These are phyloP conservation scores for Xestia ashworthii DNA, from an alignment of 2,888 invertebrate species.

Conservation along the genomic window DNA sequence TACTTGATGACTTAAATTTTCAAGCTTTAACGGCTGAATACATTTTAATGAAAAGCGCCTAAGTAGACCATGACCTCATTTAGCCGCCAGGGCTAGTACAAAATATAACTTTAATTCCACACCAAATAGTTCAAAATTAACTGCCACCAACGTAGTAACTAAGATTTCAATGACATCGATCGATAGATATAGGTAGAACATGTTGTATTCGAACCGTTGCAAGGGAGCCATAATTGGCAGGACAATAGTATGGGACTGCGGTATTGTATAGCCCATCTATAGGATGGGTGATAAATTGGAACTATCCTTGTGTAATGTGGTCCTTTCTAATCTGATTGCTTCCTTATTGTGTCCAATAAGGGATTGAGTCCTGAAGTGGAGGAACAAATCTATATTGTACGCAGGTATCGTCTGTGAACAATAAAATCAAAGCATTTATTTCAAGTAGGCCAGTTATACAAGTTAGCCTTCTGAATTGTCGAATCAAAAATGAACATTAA, in stretches of 20 bases:
- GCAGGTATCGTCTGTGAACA: neutral
- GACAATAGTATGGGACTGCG: conserved; percentile 34
- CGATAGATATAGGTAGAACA: conserved; percentile 23
- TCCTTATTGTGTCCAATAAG: conserved; percentile 18
- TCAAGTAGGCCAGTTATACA: too few species aligned
- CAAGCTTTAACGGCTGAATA: neutral
- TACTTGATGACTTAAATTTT: neutral
- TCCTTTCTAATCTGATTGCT: conserved; percentile 41
- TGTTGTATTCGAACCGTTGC: conserved; percentile 38
- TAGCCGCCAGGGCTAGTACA: neutral
- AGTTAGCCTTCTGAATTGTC: too few species aligned
- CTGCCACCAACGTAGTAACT: neutral
- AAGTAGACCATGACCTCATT: neutral
- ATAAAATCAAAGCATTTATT: too few species aligned
- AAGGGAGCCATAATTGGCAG: conserved; percentile 37
- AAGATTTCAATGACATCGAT: conserved; percentile 18
- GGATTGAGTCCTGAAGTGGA: neutral
- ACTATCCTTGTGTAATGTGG: conserved; percentile 19
- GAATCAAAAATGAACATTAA: too few species aligned
- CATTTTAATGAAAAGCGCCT: neutral
- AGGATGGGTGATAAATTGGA: conserved; percentile 32
- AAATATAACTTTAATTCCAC: neutral
- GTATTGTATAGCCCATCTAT: conserved; percentile 38
- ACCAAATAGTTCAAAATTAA: conserved; percentile 4
- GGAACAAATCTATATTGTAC: neutral